Conservation (phyloP, 2,797 vertebrate genomes). For the Malacoraja senta region DNA sequence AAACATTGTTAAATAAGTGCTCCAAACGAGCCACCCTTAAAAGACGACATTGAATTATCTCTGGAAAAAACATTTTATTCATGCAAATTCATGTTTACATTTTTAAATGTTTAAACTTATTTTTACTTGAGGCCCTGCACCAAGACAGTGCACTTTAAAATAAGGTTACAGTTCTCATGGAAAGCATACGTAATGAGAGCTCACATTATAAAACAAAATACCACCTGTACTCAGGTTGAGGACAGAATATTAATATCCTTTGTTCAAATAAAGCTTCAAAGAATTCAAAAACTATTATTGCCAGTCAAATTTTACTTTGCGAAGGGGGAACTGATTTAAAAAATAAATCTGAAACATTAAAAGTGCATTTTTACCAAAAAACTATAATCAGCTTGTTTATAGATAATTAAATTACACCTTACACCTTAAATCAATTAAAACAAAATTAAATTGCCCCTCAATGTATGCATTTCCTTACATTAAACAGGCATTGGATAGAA, state of each 20-base stretch:
- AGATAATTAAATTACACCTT: background rate
- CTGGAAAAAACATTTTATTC: constrained; percentile 13
- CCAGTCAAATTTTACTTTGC: background rate
- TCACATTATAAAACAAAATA: background rate
- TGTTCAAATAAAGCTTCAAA: background rate
- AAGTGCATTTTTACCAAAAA: background rate
- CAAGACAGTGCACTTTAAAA: background rate
- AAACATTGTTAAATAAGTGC: background rate
- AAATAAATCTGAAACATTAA: background rate
- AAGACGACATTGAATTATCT: background rate
- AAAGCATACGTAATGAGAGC: constrained; percentile 10
- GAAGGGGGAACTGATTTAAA: background rate
- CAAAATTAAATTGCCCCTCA: background rate
- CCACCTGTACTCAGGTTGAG: background rate
- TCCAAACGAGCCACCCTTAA: background rate
- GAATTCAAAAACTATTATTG: background rate
- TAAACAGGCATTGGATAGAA: background rate
- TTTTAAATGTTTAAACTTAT: background rate
- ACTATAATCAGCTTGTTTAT: background rate
- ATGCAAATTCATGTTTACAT: constrained; percentile 19
- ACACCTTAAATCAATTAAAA: constrained; percentile 9
- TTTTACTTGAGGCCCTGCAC: constrained; percentile 1
- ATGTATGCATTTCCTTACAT: background rate
- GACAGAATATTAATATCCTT: background rate
- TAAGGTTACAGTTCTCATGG: background rate